These are phyloP conservation scores for Arbacia lixula DNA, from an alignment of 53 echinoderm and acorn worm genomes.

Conservation along the genomic window DNA sequence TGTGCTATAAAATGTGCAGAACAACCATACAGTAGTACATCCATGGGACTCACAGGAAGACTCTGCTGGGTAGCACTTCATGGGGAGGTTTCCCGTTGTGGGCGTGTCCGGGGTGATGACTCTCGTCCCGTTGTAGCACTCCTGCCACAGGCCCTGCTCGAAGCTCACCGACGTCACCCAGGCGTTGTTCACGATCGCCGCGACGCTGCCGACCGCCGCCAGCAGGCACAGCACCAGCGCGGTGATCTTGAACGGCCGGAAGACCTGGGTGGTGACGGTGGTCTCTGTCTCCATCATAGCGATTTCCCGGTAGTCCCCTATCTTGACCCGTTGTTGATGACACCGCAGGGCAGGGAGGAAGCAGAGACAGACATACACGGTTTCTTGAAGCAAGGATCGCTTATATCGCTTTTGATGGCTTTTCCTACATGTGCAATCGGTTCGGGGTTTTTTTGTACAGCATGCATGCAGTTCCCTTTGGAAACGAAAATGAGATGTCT, in stretches of 20 bases:
- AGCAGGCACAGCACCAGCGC: slow-evolving; percentile 79
- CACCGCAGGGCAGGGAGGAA: no score
- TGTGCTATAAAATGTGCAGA: background rate
- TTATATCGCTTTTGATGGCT: no score
- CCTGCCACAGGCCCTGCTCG: slow-evolving; percentile 83
- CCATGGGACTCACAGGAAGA: slow-evolving; percentile 65
- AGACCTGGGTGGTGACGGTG: slow-evolving; percentile 85
- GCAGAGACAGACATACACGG: no score
- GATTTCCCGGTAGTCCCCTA: slow-evolving; percentile 55
- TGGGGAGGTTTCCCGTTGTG: background rate
- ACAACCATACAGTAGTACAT: no score
- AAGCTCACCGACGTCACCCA: slow-evolving; percentile 79
- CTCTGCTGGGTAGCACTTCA: slow-evolving; percentile 62
- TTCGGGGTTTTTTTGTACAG: no score
- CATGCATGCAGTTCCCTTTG: no score
- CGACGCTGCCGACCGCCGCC: slow-evolving; percentile 67
- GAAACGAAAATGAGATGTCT: no score
- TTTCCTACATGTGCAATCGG: no score
- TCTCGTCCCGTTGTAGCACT: slow-evolving; percentile 84
- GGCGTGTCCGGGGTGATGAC: slow-evolving; percentile 13
- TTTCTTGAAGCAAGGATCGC: no score
- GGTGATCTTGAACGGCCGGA: slow-evolving; percentile 95
- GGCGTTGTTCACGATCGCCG: slow-evolving; percentile 66
- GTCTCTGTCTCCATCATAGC: slow-evolving; percentile 67
- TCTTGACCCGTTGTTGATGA: no score